phyloP scores from a whole-genome alignment of 2,888 invertebrate genomes.

The Phoenoteleia sp. region DNA sequence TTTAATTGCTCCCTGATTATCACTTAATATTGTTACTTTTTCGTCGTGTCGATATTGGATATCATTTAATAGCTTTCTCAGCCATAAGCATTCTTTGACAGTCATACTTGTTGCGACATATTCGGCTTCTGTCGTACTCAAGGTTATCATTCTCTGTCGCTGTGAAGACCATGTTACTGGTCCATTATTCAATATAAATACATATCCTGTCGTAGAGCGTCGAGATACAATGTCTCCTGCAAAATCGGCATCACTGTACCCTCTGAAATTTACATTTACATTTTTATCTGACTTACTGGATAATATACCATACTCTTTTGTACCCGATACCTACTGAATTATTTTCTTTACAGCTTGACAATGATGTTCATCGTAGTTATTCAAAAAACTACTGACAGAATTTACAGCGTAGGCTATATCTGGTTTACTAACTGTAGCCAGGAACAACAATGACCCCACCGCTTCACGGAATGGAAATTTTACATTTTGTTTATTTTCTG shows the following conservation, averaged over 20 bases:
- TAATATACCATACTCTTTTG: not conserved
- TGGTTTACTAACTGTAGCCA: constrained; percentile 32
- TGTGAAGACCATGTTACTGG: not conserved
- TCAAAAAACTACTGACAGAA: constrained; percentile 15
- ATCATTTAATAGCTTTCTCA: not conserved
- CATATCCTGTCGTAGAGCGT: not conserved
- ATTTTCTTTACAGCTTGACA: not conserved
- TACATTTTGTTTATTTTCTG: not conserved
- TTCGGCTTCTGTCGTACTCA: constrained; percentile 4
- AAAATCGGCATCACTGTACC: constrained; percentile 4
- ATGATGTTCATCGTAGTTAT: not conserved
- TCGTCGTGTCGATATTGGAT: too few species aligned
- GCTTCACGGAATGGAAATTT: constrained; percentile 51
- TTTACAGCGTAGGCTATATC: constrained; percentile 4
- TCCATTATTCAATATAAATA: not conserved
- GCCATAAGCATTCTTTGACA: not conserved
- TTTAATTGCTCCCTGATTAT: too few species aligned
- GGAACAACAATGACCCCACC: constrained; percentile 37
- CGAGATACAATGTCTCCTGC: not conserved
- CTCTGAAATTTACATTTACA: not conserved
- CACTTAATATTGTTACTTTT: too few species aligned
- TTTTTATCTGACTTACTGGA: not conserved
- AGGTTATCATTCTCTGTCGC: not conserved
- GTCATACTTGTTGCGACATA: not conserved
- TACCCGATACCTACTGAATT: not conserved